Percentiles rank a stretch among this genome's conserved stretches.
Evolutionary conservation across 2,797 vertebrate species (phyloP).

Genomic region (Typhlichthys eigenmanni): DNA sequence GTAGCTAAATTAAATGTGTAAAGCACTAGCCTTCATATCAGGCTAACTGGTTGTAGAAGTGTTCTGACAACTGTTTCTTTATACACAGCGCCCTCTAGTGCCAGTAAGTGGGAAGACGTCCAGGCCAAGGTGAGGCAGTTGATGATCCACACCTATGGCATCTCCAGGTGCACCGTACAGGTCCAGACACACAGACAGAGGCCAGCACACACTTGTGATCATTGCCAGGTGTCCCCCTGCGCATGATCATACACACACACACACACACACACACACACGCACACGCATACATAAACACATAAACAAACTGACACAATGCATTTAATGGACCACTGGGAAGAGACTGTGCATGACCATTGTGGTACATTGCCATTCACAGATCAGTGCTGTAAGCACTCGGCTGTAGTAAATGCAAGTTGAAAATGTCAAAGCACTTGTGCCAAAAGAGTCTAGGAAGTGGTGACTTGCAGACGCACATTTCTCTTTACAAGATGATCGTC

Average conservation of each 20-base stretch:
- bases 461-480: constrained; percentile 31
- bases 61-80: constrained; percentile 28
- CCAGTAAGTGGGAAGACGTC: constrained; percentile 90
- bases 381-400: constrained; percentile 21
- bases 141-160: constrained; percentile 85
- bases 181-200: constrained; percentile 87
- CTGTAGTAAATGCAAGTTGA: constrained; percentile 7
- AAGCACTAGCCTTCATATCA: too few relatives aligned
- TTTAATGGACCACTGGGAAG: constrained; percentile 11
- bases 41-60: background rate
- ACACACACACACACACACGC: constrained; percentile 12
- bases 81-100: constrained; percentile 83
- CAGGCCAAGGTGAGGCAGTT: constrained; percentile 89
- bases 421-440: constrained; percentile 32
- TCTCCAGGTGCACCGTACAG: constrained; percentile 91
- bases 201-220: constrained; percentile 75
- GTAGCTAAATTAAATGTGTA: too few relatives aligned
- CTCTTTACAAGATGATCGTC: constrained; percentile 31
- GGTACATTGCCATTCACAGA: background rate
- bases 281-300: constrained; percentile 7
- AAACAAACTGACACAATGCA: constrained; percentile 7
- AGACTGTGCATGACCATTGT: background rate
- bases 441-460: constrained; percentile 34
- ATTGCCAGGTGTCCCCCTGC: constrained; percentile 79
- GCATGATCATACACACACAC: constrained; percentile 66